Percentiles rank a stretch among this genome's conserved stretches.
phyloP scores from a whole-genome alignment of 2,797 vertebrate species.

The Cephalopachus bancanus region DNA sequence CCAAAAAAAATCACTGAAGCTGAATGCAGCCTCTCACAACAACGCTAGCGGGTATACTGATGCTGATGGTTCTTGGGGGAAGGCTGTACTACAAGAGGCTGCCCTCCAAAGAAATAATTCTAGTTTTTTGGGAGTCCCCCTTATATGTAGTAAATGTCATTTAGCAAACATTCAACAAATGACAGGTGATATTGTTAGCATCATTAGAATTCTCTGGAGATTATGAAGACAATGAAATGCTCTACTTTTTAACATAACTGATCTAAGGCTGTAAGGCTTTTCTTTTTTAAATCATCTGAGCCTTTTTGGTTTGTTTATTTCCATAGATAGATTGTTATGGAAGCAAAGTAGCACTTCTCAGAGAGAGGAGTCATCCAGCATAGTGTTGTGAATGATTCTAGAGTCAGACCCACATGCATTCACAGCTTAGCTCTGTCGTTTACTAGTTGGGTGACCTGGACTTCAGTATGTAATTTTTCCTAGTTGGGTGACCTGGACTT shows the following conservation, averaged over 20 bases:
- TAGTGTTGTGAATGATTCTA: rapidly evolving
- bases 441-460: not conserved
- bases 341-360: not conserved
- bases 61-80: no score
- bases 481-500: not conserved
- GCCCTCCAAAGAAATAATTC: no score
- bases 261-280: not conserved
- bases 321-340: not conserved
- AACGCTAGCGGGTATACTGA: no score
- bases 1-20: no score
- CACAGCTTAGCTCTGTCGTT: rapidly evolving
- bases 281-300: not conserved
- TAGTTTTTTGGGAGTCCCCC: no score
- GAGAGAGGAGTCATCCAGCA: not conserved
- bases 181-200: not conserved
- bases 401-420: rapidly evolving
- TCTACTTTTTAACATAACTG: not conserved
- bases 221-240: not conserved
- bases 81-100: no score
- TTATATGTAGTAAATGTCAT: not conserved
- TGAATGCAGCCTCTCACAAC: no score
- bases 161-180: not conserved
- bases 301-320: not conserved
- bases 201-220: not conserved
- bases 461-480: not conserved